Evolutionary conservation across 1,140 invertebrate species (phyloP).

Genomic region (Leptonema lineaticorne): DNA sequence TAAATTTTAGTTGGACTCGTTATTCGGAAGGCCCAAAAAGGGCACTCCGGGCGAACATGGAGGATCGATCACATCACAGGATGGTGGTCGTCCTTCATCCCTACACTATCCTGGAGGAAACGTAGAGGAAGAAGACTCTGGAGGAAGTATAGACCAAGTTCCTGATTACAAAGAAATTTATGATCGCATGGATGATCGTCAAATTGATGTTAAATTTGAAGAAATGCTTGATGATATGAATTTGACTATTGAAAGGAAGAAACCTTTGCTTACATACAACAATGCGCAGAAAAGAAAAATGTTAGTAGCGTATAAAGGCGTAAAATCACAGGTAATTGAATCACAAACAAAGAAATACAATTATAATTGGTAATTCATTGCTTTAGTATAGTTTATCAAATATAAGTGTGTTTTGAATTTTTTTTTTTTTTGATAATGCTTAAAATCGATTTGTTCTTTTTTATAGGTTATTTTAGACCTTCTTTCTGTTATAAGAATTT

Average conservation of each 20-base stretch:
- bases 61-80: constrained; percentile 3
- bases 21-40: constrained; percentile 68
- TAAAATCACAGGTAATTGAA: constrained; percentile 56
- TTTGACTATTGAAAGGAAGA: constrained; percentile 81
- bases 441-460: too few species aligned
- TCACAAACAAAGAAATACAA: too few species aligned
- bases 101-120: constrained; percentile 49
- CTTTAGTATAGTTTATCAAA: too few species aligned
- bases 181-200: constrained; percentile 68
- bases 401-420: too few species aligned
- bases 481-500: too few species aligned
- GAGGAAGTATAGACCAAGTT: constrained; percentile 51
- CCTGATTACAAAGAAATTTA: constrained; percentile 68
- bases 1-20: constrained; percentile 61
- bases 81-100: constrained; percentile 35
- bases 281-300: constrained; percentile 77
- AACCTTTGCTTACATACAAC: constrained; percentile 69
- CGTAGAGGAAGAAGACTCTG: constrained; percentile 39
- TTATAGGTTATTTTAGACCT: too few species aligned
- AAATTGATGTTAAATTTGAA: constrained; percentile 76
- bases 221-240: constrained; percentile 90
- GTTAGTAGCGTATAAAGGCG: constrained; percentile 75
- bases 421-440: too few species aligned
- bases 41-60: constrained; percentile 36
- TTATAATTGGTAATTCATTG: too few species aligned